A percentile compares a stretch with the other conserved stretches of the same genome.
phyloP scores from a whole-genome alignment of 1,140 invertebrate species.

The Drosophila fuyamai region DNA sequence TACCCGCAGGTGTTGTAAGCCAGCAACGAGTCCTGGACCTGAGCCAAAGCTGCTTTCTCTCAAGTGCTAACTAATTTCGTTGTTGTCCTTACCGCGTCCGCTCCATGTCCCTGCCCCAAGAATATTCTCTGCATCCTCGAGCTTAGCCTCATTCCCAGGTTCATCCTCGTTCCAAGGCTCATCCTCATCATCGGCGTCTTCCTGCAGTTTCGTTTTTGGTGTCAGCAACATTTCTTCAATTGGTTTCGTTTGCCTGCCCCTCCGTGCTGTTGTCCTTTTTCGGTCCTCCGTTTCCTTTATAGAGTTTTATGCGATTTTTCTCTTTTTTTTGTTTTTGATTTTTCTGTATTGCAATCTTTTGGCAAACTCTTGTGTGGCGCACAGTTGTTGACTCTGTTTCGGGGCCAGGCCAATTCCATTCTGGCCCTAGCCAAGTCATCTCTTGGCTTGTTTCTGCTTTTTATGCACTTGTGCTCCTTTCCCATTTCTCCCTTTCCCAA shows the following conservation, averaged over 20 bases:
- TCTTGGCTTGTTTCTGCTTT: slow-evolving; percentile 66
- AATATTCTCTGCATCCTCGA: slow-evolving; percentile 18
- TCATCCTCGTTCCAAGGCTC: slow-evolving; percentile 40
- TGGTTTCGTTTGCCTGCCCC: slow-evolving; percentile 65
- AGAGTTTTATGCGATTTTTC: slow-evolving; percentile 36
- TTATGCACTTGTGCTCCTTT: slow-evolving; percentile 58
- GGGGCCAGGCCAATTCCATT: slow-evolving; percentile 69
- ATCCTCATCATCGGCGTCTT: slow-evolving; percentile 32
- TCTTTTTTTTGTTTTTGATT: slow-evolving; percentile 9
- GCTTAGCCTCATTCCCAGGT: slow-evolving; percentile 46
- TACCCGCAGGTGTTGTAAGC: slow-evolving; percentile 80
- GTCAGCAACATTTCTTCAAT: slow-evolving; percentile 80
- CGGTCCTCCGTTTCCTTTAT: slow-evolving; percentile 45
- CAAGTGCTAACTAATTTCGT: slow-evolving; percentile 81
- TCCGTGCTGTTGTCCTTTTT: slow-evolving; percentile 19
- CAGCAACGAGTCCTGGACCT: slow-evolving; percentile 65
- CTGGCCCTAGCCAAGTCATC: slow-evolving; percentile 56
- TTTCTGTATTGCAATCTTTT: slow-evolving; percentile 38
- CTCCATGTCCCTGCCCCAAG: slow-evolving; percentile 4
- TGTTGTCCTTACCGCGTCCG: slow-evolving; percentile 51
- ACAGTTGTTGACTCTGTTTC: slow-evolving; percentile 78
- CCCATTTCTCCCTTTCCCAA: slow-evolving; percentile 1
- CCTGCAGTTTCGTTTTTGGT: slow-evolving; percentile 76
- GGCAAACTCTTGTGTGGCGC: slow-evolving; percentile 51
- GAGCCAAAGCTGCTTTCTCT: slow-evolving; percentile 71